Evolutionary conservation across 2,797 vertebrate genomes (phyloP).

Genomic region (Crax fasciolata): DNA sequence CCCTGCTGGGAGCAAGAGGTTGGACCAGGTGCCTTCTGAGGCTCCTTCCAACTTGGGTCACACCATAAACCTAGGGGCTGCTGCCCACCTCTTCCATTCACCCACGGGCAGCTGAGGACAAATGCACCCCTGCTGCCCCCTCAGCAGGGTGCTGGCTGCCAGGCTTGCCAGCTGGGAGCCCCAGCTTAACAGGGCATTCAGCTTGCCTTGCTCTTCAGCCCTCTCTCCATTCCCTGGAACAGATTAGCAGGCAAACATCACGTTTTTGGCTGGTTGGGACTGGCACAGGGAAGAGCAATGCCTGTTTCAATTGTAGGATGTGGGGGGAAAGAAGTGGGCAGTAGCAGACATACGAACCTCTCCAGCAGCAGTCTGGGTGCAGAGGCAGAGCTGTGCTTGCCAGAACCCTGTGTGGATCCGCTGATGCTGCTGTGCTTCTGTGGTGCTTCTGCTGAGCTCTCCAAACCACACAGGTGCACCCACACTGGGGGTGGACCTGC

Average conservation of each 20-base stretch:
- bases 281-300: rapidly evolving
- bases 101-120: background rate
- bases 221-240: background rate
- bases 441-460: background rate
- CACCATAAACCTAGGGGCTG: rapidly evolving
- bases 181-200: background rate
- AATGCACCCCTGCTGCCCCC: background rate
- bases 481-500: background rate
- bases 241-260: background rate
- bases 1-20: background rate
- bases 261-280: background rate
- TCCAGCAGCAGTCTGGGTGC: background rate
- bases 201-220: background rate
- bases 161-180: background rate
- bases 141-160: background rate
- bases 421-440: background rate
- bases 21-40: background rate
- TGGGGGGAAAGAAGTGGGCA: background rate
- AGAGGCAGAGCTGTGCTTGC: background rate
- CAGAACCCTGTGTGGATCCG: background rate
- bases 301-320: background rate
- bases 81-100: background rate
- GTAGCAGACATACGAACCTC: background rate
- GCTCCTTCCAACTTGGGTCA: background rate
- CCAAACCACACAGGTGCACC: too few species aligned